A percentile compares a stretch with the other conserved stretches of the same genome.
Evolutionary conservation across 2,888 invertebrate genomes (phyloP).

Genomic region (Phania funesta): DNA sequence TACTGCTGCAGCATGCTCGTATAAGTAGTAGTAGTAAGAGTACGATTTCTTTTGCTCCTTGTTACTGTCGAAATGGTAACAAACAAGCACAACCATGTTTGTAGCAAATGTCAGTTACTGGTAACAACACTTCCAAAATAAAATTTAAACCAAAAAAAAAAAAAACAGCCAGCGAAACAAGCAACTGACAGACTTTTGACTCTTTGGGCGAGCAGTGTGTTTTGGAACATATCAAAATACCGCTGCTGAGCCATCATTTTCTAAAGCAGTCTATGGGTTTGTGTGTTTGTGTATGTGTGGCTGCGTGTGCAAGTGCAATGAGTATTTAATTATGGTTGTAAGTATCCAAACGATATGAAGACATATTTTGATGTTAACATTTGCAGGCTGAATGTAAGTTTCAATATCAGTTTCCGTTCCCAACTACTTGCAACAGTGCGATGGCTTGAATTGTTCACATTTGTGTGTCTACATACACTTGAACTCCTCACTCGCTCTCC

Average conservation of each 20-base stretch:
- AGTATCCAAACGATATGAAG: constrained; percentile 29
- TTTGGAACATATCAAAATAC: constrained; percentile 61
- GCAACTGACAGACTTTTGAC: constrained; percentile 30
- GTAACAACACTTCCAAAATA: constrained; percentile 53
- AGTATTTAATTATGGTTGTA: constrained; percentile 7
- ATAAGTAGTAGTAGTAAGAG: constrained; percentile 21
- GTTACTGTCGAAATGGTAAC: constrained; percentile 61
- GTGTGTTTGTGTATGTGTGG: background rate
- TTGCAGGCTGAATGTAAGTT: constrained; percentile 32
- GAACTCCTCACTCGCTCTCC: constrained; percentile 37
- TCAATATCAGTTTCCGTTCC: constrained; percentile 61
- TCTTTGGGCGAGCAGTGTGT: constrained; percentile 17
- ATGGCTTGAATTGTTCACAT: background rate
- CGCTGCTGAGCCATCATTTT: constrained; percentile 47
- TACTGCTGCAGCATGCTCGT: too few species aligned
- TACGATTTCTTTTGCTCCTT: constrained; percentile 7
- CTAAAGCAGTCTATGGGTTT: background rate
- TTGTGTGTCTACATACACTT: constrained; percentile 31
- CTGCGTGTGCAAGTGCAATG: background rate
- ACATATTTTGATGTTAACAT: constrained; percentile 53
- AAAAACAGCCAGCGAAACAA: constrained; percentile 51
- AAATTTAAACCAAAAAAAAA: constrained; percentile 45
- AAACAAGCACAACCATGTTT: constrained; percentile 41
- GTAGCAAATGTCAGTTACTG: constrained; percentile 63
- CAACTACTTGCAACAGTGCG: constrained; percentile 27